Percentiles rank a stretch among this genome's conserved stretches.
Evolutionary conservation across 2,113 vertebrate species (phyloP).

Genomic region (Prolemur simus): DNA sequence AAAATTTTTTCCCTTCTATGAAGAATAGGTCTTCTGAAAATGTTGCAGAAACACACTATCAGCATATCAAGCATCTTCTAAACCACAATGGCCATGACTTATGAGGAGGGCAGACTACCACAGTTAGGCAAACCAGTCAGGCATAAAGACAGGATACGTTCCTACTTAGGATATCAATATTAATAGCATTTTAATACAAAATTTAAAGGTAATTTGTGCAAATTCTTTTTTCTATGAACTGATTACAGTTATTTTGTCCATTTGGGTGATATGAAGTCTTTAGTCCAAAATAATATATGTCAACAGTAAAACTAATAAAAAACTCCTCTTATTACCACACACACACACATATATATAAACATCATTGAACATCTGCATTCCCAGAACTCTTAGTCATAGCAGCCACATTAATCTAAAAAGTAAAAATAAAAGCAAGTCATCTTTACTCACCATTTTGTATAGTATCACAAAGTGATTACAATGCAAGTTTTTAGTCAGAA

Average conservation of each 20-base stretch:
- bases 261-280: background rate
- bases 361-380: background rate
- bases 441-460: background rate
- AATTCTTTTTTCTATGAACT: background rate
- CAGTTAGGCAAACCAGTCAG: background rate
- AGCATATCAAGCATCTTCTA: background rate
- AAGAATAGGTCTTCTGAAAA: background rate
- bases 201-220: background rate
- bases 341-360: background rate
- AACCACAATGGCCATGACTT: background rate
- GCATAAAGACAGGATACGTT: background rate
- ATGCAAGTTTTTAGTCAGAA: background rate
- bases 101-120: background rate
- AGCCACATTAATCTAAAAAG: conserved; percentile 43
- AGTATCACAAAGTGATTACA: background rate
- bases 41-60: background rate
- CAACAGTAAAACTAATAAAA: conserved; percentile 12
- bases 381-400: conserved; percentile 47
- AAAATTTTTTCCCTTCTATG: background rate
- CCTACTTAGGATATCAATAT: background rate
- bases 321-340: background rate
- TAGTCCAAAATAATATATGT: background rate
- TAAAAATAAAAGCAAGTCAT: conserved; percentile 15
- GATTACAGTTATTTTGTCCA: background rate
- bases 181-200: background rate